Conservation (phyloP, 2,797 vertebrate species). For the Rhabdomys pumilio region DNA sequence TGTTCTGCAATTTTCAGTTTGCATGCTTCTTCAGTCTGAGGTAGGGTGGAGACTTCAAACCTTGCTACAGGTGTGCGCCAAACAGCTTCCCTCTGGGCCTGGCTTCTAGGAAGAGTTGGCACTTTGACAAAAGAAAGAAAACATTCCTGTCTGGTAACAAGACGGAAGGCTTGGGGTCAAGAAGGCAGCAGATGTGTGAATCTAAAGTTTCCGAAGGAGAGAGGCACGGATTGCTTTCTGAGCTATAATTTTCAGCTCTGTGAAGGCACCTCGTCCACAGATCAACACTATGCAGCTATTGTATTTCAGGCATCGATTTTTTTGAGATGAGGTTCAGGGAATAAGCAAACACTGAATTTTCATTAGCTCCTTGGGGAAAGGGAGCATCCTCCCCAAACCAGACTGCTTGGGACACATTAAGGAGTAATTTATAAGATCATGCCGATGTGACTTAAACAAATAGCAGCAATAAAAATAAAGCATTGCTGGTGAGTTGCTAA, state of each 20-base stretch:
- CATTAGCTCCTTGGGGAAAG: slow-evolving; percentile 81
- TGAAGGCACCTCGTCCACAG: slow-evolving; percentile 80
- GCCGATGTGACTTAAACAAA: slow-evolving; percentile 73
- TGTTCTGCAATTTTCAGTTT: slow-evolving; percentile 71
- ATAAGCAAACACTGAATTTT: slow-evolving; percentile 84
- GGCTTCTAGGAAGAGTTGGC: slow-evolving; percentile 35
- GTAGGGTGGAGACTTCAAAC: slow-evolving; percentile 38
- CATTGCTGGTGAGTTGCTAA: slow-evolving; percentile 68
- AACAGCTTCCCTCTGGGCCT: background rate
- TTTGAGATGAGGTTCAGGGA: slow-evolving; percentile 80
- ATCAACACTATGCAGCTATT: slow-evolving; percentile 83
- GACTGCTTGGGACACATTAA: slow-evolving; percentile 72
- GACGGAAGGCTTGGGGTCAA: slow-evolving; percentile 75
- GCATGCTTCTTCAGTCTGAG: background rate
- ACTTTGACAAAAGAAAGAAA: slow-evolving; percentile 64
- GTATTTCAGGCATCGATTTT: slow-evolving; percentile 85
- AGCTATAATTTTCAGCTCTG: slow-evolving; percentile 82
- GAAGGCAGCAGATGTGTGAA: slow-evolving; percentile 73
- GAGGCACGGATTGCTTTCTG: slow-evolving; percentile 74
- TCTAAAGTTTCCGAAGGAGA: slow-evolving; percentile 71
- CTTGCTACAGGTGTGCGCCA: background rate
- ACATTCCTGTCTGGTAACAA: slow-evolving; percentile 64
- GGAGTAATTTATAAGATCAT: slow-evolving; percentile 76
- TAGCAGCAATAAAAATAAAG: slow-evolving; percentile 59
- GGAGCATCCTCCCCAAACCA: slow-evolving; percentile 58